Evolutionary conservation across 2,888 invertebrate species (phyloP).

Genomic region (Nymphalis polychloros): DNA sequence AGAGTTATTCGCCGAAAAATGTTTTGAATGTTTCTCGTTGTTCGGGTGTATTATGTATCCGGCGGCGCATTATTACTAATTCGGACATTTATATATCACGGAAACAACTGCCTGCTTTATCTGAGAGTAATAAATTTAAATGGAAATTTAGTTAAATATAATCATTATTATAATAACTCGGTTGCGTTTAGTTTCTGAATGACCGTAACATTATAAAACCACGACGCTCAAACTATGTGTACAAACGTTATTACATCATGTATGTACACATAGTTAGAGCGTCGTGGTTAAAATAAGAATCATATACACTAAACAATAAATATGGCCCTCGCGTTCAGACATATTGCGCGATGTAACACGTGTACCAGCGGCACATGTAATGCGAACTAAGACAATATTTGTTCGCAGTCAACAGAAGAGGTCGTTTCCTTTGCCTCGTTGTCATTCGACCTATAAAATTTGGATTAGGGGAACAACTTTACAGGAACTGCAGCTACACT

Average conservation of each 20-base stretch:
- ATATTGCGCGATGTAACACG: neutral
- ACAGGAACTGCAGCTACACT: neutral
- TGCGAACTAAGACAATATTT: neutral
- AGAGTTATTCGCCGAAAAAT: slow-evolving; percentile 3
- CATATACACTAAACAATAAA: slow-evolving; percentile 6
- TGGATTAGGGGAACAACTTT: neutral
- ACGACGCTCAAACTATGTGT: neutral
- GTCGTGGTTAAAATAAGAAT: neutral
- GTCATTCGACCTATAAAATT: neutral
- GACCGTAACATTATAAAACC: neutral
- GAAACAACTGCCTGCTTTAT: neutral
- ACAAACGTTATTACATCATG: too few relatives aligned
- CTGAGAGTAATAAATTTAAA: neutral
- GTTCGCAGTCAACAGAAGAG: neutral
- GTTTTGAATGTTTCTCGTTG: neutral
- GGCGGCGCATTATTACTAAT: neutral
- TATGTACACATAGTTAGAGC: neutral
- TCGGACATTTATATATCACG: neutral
- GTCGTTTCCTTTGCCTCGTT: neutral
- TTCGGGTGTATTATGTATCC: neutral
- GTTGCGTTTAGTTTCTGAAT: too few relatives aligned
- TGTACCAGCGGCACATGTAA: neutral
- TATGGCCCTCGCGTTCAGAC: neutral
- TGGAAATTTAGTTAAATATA: too few relatives aligned
- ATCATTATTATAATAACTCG: too few relatives aligned